phyloP scores from a whole-genome alignment of 2,113 vertebrate species.

The Philantomba maxwellii region DNA sequence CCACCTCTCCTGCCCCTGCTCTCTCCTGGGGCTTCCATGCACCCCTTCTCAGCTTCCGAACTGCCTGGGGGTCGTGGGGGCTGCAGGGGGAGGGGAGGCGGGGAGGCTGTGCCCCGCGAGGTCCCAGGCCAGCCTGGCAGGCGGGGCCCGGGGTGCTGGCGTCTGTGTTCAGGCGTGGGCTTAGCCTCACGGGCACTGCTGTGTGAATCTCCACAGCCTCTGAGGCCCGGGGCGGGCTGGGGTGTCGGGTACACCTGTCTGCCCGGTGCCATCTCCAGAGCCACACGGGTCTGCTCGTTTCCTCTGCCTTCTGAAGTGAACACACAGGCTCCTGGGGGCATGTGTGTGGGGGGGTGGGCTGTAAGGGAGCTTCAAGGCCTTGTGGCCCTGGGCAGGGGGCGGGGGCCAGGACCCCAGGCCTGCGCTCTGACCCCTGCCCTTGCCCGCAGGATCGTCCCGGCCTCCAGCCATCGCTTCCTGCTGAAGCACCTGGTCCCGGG shows the following conservation, averaged over 20 bases:
- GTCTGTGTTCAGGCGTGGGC: background rate
- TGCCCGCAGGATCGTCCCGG: slow-evolving; percentile 84
- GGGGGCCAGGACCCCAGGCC: background rate
- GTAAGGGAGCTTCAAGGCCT: background rate
- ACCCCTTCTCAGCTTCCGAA: slow-evolving; percentile 44
- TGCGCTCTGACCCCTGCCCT: background rate
- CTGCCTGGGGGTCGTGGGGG: slow-evolving; percentile 18
- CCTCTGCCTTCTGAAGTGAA: background rate
- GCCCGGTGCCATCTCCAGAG: background rate
- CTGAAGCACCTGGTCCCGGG: slow-evolving; percentile 89
- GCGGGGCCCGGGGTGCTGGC: fast-evolving
- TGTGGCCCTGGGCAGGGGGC: background rate
- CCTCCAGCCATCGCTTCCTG: slow-evolving; percentile 86
- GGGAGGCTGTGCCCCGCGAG: fast-evolving
- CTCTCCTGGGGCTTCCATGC: background rate
- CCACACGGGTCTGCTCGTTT: background rate
- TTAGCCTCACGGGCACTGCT: background rate
- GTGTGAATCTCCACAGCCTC: background rate
- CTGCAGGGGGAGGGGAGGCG: background rate
- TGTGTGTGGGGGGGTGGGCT: no score
- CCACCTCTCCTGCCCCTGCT: background rate
- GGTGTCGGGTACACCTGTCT: background rate
- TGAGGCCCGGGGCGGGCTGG: background rate
- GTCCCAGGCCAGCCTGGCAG: background rate
- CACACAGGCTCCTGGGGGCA: background rate